Evolutionary conservation across 2,888 invertebrate genomes (phyloP).

Genomic region (Acrocyrtus sp.): DNA sequence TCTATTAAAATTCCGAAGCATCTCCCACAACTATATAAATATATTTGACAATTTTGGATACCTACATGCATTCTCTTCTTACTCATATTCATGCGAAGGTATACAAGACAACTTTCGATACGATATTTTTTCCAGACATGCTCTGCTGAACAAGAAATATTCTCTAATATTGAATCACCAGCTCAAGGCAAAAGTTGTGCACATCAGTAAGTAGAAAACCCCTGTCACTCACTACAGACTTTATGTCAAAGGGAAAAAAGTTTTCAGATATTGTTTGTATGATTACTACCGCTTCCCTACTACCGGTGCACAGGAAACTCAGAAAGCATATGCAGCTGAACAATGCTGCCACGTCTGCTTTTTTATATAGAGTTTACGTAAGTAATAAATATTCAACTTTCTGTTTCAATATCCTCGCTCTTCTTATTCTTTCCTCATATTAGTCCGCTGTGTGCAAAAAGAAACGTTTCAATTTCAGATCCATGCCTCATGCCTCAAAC

Average conservation of each 20-base stretch:
- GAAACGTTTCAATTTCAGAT: slow-evolving; percentile 34
- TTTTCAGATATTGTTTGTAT: slow-evolving; percentile 41
- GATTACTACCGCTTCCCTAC: neutral
- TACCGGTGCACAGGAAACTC: neutral
- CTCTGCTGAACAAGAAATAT: slow-evolving; percentile 25
- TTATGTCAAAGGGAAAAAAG: slow-evolving; percentile 40
- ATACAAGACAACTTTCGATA: too few species aligned
- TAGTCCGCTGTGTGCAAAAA: neutral
- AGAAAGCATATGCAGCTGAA: neutral
- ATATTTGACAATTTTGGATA: too few species aligned
- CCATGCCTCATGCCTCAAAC: too few species aligned
- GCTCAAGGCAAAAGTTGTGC: slow-evolving; percentile 23
- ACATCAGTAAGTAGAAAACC: slow-evolving; percentile 28
- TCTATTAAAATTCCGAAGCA: too few species aligned
- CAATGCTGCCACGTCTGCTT: slow-evolving; percentile 18
- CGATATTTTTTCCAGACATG: slow-evolving; percentile 34
- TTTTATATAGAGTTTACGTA: too few species aligned
- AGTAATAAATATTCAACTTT: slow-evolving; percentile 34
- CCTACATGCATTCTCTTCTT: too few species aligned
- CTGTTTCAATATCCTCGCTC: neutral
- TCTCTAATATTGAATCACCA: too few species aligned
- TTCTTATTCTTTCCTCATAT: slow-evolving; percentile 2
- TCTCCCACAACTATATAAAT: too few species aligned
- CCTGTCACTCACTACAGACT: slow-evolving; percentile 41
- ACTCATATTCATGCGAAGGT: too few species aligned